Percentiles rank a stretch among this genome's conserved stretches.
Conservation (phyloP, 2,797 vertebrate genomes). For the Dermochelys coriacea region DNA sequence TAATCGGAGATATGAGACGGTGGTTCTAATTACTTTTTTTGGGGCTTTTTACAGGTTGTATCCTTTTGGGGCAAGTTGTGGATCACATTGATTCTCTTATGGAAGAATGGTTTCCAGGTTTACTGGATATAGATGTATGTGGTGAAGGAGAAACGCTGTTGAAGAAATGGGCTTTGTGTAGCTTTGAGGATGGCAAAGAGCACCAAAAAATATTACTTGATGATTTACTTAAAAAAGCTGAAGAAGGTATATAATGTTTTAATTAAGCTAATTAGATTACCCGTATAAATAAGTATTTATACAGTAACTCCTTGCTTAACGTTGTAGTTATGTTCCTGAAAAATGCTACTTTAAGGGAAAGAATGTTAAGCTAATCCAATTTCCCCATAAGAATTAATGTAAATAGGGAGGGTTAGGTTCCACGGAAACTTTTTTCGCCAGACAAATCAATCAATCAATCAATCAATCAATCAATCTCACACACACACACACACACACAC, state of each 20-base stretch:
- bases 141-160: conserved; percentile 93
- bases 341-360: too few relatives aligned
- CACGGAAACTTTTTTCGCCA: too few relatives aligned
- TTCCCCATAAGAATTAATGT: too few relatives aligned
- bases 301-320: too few relatives aligned
- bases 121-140: conserved; percentile 92
- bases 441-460: too few relatives aligned
- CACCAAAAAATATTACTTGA: conserved; percentile 92
- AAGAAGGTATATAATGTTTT: conserved; percentile 84
- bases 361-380: too few relatives aligned
- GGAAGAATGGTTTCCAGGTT: conserved; percentile 97
- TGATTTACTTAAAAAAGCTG: conserved; percentile 87
- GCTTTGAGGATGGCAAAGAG: conserved; percentile 91
- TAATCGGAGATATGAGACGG: background rate
- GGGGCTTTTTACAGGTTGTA: conserved; percentile 83
- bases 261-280: background rate
- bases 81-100: conserved; percentile 97
- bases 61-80: conserved; percentile 95
- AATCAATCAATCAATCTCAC: too few relatives aligned
- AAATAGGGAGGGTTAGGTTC: too few relatives aligned
- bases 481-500: too few relatives aligned
- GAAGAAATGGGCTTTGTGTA: conserved; percentile 96
- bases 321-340: too few relatives aligned
- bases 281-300: background rate
- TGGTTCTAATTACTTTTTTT: background rate